Evolutionary conservation across 2,113 vertebrate species (phyloP).

Genomic region (Dermatemys mawii): DNA sequence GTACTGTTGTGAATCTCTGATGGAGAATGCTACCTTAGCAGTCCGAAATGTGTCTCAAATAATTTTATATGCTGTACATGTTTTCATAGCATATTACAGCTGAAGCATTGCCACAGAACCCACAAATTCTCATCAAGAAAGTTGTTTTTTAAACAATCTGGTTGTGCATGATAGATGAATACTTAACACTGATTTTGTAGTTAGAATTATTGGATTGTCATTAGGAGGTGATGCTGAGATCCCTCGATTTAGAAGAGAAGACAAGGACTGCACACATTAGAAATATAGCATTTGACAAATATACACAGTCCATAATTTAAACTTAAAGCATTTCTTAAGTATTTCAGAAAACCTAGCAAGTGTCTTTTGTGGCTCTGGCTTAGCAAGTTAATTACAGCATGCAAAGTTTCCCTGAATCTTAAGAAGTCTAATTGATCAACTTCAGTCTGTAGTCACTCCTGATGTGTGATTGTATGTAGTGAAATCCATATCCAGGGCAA

Average conservation of each 20-base stretch:
- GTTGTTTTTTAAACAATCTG: background rate
- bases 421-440: background rate
- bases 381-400: background rate
- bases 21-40: background rate
- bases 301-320: too few relatives aligned
- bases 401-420: background rate
- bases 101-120: rapidly evolving
- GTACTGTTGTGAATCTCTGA: background rate
- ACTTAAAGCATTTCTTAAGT: too few relatives aligned
- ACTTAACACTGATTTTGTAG: background rate
- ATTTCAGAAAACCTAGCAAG: background rate
- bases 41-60: rapidly evolving
- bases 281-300: background rate
- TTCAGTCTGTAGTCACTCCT: background rate
- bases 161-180: rapidly evolving
- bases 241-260: background rate
- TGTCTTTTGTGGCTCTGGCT: background rate
- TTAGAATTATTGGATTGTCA: background rate
- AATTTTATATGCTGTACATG: rapidly evolving
- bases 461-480: background rate
- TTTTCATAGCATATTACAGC: rapidly evolving
- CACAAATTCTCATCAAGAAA: background rate
- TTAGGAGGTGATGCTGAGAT: background rate
- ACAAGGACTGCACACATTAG: background rate
- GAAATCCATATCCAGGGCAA: background rate